Conservation (phyloP, 2,888 invertebrate species). For the Limnephilus rhombicus region DNA sequence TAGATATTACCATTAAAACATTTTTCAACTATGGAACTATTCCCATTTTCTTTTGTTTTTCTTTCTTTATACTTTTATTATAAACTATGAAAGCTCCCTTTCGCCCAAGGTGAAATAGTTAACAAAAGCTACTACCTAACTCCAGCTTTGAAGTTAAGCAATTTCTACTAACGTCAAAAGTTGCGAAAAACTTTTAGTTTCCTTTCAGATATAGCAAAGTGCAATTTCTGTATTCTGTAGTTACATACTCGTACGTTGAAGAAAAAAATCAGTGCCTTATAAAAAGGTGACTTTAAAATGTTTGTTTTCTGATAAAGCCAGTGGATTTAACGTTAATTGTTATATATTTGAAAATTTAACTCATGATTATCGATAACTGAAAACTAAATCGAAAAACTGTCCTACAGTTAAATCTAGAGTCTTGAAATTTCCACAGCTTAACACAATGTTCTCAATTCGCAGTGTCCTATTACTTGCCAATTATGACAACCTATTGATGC, state of each 20-base stretch:
- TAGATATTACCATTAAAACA: background rate
- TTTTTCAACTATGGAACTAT: background rate
- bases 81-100: conserved; percentile 4
- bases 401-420: no score
- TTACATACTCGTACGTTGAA: background rate
- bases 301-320: background rate
- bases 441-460: background rate
- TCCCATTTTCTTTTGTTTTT: conserved; percentile 12
- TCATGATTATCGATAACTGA: background rate
- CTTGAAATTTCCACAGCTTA: background rate
- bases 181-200: background rate
- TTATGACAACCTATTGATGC: background rate
- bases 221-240: background rate
- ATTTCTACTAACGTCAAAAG: conserved; percentile 6
- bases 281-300: background rate
- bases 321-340: background rate
- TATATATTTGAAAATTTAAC: background rate
- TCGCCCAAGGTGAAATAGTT: background rate
- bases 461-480: background rate
- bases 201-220: background rate
- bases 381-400: background rate
- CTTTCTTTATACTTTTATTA: background rate
- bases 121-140: background rate
- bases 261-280: background rate
- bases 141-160: background rate